Evolutionary conservation across 1,140 invertebrate genomes (phyloP), one percentile per base, ranked within the genome.

Genomic region (Drosophila albomicans): DNA sequence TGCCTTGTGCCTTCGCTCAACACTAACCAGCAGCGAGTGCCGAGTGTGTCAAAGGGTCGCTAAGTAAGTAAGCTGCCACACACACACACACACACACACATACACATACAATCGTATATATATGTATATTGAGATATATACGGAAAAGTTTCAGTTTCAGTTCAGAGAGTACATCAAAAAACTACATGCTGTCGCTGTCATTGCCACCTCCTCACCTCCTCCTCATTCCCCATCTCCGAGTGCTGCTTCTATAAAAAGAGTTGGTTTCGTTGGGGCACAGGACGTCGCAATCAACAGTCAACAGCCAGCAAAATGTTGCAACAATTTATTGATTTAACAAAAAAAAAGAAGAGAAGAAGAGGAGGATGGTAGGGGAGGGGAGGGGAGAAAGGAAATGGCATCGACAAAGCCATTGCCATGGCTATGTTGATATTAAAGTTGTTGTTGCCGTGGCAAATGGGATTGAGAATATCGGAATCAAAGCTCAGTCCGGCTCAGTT

Each of bases 1-100:
- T 7, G 13, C 32, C 46, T 35, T 3, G 13, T 16, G 30, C 61
- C 35, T 32, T 10, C n/a, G n/a, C 57, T 59, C 41, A 58, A 51
- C 32, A 51, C 11, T 38, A 10, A 20, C 61, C 15, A 30, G n/a
- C 43, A 20, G 11, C 32, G 3, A 25, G 54, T 41, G 28, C 28
- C 25, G 69, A 82, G 73, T 78, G 62, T 82, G 73, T 88, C 85
- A 82, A 87, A 79, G 82, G 84, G 66, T 87, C 80, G 84, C 73
- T 87, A 88, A 82, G 63, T 87, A 74, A 82, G 65, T 69, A 67
- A 78, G 76, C 67, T 79, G 72, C 76, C 73, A 62, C 62, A 56
- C 32, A 69, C 74, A 81, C 45, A 58, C 35, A 45, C 35, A 52
- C 25, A 41, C 20, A 72, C 41, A 72, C 35, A 52, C 25, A 41